Conservation (phyloP, 2,888 invertebrate species). For the Camponotus fellah region DNA sequence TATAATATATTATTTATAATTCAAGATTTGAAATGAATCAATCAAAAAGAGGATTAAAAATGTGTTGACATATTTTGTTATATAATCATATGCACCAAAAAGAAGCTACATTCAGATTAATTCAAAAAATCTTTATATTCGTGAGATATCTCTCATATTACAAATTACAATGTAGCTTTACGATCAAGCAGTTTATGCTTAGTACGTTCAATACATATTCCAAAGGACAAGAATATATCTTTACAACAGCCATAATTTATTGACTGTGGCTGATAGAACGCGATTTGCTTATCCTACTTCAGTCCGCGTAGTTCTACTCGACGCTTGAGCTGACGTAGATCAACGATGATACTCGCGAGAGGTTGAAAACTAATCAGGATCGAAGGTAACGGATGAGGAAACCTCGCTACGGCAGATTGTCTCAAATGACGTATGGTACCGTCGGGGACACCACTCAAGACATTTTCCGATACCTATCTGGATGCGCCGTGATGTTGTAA, state of each 20-base stretch:
- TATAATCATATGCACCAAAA: not conserved
- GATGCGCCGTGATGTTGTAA: conserved; percentile 46
- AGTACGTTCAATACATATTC: conserved; percentile 24
- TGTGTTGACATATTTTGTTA: not conserved
- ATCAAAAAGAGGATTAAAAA: not conserved
- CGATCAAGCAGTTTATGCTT: not conserved
- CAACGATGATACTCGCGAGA: conserved; percentile 64
- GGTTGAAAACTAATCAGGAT: conserved; percentile 76
- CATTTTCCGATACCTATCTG: conserved; percentile 55
- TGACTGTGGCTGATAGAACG: conserved; percentile 59
- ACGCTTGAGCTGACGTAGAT: conserved; percentile 61
- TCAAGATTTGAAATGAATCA: not conserved
- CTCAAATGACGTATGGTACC: conserved; percentile 62
- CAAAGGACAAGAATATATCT: conserved; percentile 56
- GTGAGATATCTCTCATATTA: not conserved
- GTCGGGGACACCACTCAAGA: conserved; percentile 38
- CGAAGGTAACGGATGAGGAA: conserved; percentile 76
- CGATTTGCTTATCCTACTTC: conserved; percentile 56
- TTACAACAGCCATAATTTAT: conserved; percentile 71
- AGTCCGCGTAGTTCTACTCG: conserved; percentile 29
- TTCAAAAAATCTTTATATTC: not conserved
- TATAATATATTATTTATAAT: not conserved
- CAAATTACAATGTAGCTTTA: conserved; percentile 22
- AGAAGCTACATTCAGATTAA: not conserved
- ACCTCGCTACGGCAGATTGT: conserved; percentile 61